phyloP scores from a whole-genome alignment of 2,113 vertebrate genomes.

The Paraplagusia blochii region DNA sequence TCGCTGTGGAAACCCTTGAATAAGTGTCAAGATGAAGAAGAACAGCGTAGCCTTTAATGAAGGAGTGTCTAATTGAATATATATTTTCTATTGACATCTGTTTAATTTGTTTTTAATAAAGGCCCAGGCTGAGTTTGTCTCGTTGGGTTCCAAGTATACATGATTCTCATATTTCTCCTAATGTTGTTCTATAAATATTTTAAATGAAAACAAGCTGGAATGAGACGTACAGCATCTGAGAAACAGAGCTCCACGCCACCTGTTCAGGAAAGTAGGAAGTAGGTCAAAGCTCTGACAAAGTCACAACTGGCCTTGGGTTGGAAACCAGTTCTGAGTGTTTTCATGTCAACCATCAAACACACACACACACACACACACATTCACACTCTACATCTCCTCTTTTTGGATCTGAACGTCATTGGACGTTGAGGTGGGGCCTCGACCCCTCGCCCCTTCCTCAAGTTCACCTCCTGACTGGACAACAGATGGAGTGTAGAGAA shows the following conservation, averaged over 20 bases:
- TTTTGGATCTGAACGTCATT: conserved; percentile 64
- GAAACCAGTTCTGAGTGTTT: conserved; percentile 43
- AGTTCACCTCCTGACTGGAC: conserved; percentile 72
- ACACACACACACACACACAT: neutral
- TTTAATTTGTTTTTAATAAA: neutral
- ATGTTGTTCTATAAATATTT: conserved; percentile 24
- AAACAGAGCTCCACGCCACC: conserved; percentile 32
- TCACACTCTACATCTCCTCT: conserved; percentile 45
- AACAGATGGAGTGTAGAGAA: conserved; percentile 72
- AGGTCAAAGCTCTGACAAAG: conserved; percentile 58
- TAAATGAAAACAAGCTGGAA: conserved; percentile 13
- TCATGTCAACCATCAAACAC: conserved; percentile 40
- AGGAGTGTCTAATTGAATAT: no score
- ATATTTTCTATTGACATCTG: no score
- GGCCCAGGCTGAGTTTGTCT: conserved; percentile 8
- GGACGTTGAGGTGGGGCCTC: conserved; percentile 24
- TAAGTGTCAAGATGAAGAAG: no score
- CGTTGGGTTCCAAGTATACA: neutral
- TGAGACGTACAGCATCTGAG: conserved; percentile 11
- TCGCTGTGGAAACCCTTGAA: no score
- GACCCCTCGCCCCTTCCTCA: conserved; percentile 1
- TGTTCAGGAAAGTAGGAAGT: conserved; percentile 53
- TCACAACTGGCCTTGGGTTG: conserved; percentile 50
- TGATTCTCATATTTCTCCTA: conserved; percentile 1
- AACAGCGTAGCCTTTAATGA: no score